Evolutionary conservation across 2,888 invertebrate genomes (phyloP), one percentile per base, ranked within the genome.

Genomic region (Laothoe populi): DNA sequence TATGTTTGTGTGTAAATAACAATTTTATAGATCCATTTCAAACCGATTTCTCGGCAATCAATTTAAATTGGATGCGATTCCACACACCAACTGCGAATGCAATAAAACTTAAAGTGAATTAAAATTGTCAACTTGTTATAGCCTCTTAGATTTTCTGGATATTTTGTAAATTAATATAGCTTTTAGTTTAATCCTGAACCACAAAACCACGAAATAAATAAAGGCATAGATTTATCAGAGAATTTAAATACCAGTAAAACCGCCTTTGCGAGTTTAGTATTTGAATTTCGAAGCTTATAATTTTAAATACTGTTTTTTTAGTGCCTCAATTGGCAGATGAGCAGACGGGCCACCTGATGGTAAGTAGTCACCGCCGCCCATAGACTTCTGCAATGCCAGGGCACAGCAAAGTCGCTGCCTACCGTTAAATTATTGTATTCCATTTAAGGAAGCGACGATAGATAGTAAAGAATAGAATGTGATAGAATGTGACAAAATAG

Each of bases 31-130:
- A n/a, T n/a, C n/a, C n/a, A n/a, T n/a, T n/a, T n/a, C n/a, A n/a
- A n/a, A n/a, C n/a, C n/a, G n/a, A 35, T 38, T 2, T 48, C n/a
- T n/a, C 24, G 24, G n/a, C 7, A 53, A 53, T 16, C 35, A 53
- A 53, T 53, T 35, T 19, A 31, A 53, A 35, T 19, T 48, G 48
- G 35, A 31, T 35, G 16, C 31, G 19, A 35, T 35, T 31, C 49
- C 26, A 26, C 31, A 35, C 16, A 10, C 31, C 31, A 31, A 19
- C 35, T 53, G 53, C 16, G 11, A 35, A 19, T n/a, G 2, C 48
- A 31, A 53, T 35, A 19, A 53, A 53, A 49, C 2, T 35, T 4
- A 16, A 19, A 31, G 10, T 31, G 26, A 24, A 49, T 26, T 26
- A 53, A 35, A 35, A 53, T 31, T 19, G 19, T 35, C 16, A 11